Evolutionary conservation across 2,113 vertebrate species (phyloP), one percentile per base, ranked within the genome.

Genomic region (Camelus dromedarius): DNA sequence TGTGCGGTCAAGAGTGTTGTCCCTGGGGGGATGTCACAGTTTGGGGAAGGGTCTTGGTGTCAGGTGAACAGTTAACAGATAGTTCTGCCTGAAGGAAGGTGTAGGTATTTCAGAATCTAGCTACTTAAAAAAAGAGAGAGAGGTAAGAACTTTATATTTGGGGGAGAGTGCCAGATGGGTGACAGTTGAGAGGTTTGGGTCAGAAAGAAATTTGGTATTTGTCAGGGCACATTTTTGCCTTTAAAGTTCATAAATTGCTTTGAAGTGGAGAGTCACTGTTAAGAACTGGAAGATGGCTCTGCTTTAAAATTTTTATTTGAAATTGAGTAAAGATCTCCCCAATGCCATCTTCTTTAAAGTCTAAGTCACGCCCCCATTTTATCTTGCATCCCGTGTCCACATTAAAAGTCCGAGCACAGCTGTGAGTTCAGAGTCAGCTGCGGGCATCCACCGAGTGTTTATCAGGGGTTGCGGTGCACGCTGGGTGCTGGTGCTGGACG

Each of bases 171-270:
- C 75, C 14, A 12, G 70, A 48, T 73, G 72, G 26, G 66, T 95
- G 94, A 91, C 67, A 85, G 35, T 28, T 79, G 88, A 94, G 83
- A 89, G 50, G 32, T 88, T 92, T 89, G 91, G 19, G 77, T 79
- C 62, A 95, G 72, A 97, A 85, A 58, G 58, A 91, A 96, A 62
- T 75, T 70, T 46, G 52, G 38, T 67, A 75, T 95, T 93, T 84
- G 89, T 91, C 83, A 64, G 89, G 85, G 42, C 95, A 87, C 1
- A 86, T 95, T 97, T 96, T 92, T 93, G 46, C 73, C 64, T 96
- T 95, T 89, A 95, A 94, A 94, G 75, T 96, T 96, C 92, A 62
- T 89, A 85, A 69, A 69, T 72, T 79, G 67, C 96, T 97, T 97
- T 97, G 94, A 96, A 96, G 94, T 79, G 42, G 52, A 52, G 73